Base-by-base conservation (phyloP, 2,797 vertebrate genomes). In the Hoplostethus mediterraneus region DNA sequence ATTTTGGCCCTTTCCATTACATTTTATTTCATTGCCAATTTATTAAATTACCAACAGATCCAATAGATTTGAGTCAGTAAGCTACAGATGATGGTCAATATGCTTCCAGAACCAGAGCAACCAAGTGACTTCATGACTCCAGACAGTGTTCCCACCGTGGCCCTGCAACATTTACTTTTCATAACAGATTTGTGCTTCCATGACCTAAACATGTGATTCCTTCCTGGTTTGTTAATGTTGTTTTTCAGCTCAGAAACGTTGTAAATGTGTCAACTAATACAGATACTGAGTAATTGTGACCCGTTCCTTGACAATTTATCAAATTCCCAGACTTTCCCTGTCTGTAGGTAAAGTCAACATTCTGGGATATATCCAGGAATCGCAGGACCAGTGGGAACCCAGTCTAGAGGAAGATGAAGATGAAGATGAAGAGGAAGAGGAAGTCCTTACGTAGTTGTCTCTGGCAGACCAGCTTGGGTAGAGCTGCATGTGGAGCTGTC, bases 401-500 rank as follows among this genome's bases (percentile, higher is more conserved):
- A 49, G 60, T 6, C 53, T 33, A 47, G 42, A 49, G 49, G 10
- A 53, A 73, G 56, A 30, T 44, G 42, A 5, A 30, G 40, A 42
- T 10, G 40, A 33, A 31, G 13, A 48, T n/a, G n/a, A 21, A 25
- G 9, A 17, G 55, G 40, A 33, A 12, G 61, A 61, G 52, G 51
- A 31, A 25, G 55, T 49, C 92, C 98, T 98, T 92, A 99, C 98
- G 0, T 99, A 99, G 94, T 99, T 99, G 92, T 99, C 98, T 57
- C 97, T 90, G 62, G 98, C 98, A 13, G 98, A 99, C 98, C 98
- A 99, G 91, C 97, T 98, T 0, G 98, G 98, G 91, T 99, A 99
- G 3, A 99, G 96, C 90, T 99, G 98, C 98, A 99, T 99, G 91
- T 99, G 98, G 73, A 99, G 96, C 92, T 99, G 98, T 93, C 98